Percentiles rank a stretch among this genome's conserved stretches.
Conservation (phyloP, 2,113 vertebrate genomes). For the Alces alces region DNA sequence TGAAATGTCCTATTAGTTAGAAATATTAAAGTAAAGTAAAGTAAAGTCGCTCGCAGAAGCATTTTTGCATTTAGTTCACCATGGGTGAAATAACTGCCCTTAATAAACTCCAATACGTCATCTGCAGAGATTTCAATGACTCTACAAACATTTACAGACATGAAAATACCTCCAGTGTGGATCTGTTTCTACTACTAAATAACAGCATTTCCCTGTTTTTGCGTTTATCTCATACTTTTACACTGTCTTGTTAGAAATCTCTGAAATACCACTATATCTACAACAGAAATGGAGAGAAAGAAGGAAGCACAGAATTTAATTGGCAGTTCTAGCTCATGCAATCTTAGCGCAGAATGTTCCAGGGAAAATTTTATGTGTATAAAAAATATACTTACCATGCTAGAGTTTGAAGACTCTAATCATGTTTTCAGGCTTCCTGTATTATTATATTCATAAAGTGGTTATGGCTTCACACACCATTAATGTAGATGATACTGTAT, state of each 20-base stretch:
- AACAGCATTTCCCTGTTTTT: constrained; percentile 10
- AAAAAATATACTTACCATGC: background rate
- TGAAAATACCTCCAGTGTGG: constrained; percentile 24
- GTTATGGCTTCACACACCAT: constrained; percentile 61
- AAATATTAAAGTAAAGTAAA: constrained; percentile 69
- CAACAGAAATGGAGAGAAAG: background rate
- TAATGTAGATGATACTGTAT: constrained; percentile 35
- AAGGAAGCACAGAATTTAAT: constrained; percentile 16
- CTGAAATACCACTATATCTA: constrained; percentile 27
- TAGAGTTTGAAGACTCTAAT: constrained; percentile 25
- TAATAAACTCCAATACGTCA: background rate
- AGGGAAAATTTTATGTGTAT: background rate
- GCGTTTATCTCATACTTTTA: constrained; percentile 44
- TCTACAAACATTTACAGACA: background rate
- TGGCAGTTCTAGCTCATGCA: background rate
- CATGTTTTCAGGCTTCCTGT: constrained; percentile 53
- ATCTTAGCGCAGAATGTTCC: constrained; percentile 36
- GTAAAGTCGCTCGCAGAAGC: constrained; percentile 20
- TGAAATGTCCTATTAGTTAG: constrained; percentile 43
- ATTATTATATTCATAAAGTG: constrained; percentile 58
- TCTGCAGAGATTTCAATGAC: background rate
- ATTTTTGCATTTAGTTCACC: constrained; percentile 64
- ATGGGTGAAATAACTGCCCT: constrained; percentile 52
- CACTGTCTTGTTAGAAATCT: constrained; percentile 6
- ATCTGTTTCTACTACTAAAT: background rate